Evolutionary conservation across 2,888 invertebrate genomes (phyloP), one percentile per base, ranked within the genome.

Genomic region (Tachina grossa): DNA sequence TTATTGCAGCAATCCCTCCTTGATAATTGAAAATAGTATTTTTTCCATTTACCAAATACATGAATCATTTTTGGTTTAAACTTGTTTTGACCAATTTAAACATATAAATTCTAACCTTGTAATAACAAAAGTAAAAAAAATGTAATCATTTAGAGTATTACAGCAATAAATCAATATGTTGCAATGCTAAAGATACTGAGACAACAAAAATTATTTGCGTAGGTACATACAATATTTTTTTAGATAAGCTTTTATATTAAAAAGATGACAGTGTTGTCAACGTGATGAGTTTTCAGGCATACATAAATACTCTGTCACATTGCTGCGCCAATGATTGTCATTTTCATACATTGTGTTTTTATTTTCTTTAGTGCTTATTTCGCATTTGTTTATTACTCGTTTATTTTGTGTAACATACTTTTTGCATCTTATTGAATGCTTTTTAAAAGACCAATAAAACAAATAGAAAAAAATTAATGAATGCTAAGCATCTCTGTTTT

Each of bases 351-450:
- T 19, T 31, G 5, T 49, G 19, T 19, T n/a, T 31, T 10, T n/a
- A 6, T 45, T 57, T 57, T 22, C 22, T 10, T 51, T 39, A 1
- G 16, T 16, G 13, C 9, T n/a, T 65, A 8, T 68, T 68, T 39
- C 9, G n/a, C 2, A 2, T 19, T 53, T 53, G 2, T 43, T 71
- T 45, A 22, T 9, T 31, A 71, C 57, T 16, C 47, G 31, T 47
- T 9, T 59, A 9, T 31, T n/a, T 45, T 45, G 16, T 45, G 14
- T 57, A 9, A 19, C 9, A 53, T 19, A 53, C 22, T 72, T 47
- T 72, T 53, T 59, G 59, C 59, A 72, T 59, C 41, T 51, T 51
- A 41, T 69, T 69, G 16, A 71, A 57, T 57, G 57, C 41, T 41
- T 69, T 19, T 55, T 19, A n/a, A 22, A 41, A 69, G 49, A 49